Conservation (phyloP, 2,113 vertebrate genomes). For the Piliocolobus tephrosceles region DNA sequence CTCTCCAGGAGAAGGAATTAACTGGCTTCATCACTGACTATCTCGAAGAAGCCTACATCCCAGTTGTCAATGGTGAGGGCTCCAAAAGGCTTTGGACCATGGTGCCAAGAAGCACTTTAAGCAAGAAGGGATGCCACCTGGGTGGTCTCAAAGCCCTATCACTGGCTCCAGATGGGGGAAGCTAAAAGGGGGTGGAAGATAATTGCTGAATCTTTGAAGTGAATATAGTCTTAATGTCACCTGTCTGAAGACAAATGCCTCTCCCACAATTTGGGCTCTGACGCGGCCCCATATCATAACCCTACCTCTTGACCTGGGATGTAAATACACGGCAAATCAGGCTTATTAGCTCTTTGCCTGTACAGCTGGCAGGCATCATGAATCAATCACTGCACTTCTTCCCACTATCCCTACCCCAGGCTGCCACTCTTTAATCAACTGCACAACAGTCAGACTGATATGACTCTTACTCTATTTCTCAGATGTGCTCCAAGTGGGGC, state of each 20-base stretch:
- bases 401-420: neutral
- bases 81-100: neutral
- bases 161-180: neutral
- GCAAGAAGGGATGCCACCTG: neutral
- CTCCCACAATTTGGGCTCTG: neutral
- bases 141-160: neutral
- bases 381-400: neutral
- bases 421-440: neutral
- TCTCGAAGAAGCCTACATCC: slow-evolving; percentile 56
- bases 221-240: neutral
- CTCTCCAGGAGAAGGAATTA: slow-evolving; percentile 56
- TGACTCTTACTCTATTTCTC: neutral
- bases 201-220: neutral
- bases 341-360: neutral
- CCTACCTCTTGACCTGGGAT: neutral
- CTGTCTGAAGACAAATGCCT: neutral
- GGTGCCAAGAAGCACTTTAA: neutral
- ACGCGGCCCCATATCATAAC: neutral
- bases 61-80: slow-evolving; percentile 69
- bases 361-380: neutral
- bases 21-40: slow-evolving; percentile 38
- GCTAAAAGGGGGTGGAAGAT: neutral
- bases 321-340: fast-evolving
- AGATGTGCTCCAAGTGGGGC: slow-evolving; percentile 60
- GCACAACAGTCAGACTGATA: neutral